Conservation (phyloP, 2,888 invertebrate genomes). For the Anoplius nigerrimus region DNA sequence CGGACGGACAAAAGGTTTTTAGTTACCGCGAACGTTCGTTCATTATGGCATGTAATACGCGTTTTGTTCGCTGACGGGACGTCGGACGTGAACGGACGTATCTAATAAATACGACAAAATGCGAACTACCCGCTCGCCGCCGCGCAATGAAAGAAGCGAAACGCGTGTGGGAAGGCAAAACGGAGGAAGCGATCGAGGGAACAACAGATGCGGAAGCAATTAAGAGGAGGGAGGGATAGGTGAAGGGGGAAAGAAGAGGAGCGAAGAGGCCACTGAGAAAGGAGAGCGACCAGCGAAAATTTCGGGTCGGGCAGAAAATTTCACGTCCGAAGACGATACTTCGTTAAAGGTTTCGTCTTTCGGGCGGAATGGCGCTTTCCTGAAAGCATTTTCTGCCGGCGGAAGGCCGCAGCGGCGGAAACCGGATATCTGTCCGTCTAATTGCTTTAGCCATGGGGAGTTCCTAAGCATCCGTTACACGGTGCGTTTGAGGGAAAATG, state of each 20-base stretch:
- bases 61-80: constrained; percentile 12
- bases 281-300: too few relatives aligned
- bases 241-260: not conserved
- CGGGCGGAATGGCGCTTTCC: constrained; percentile 46
- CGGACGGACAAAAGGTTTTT: constrained; percentile 24
- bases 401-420: constrained; percentile 44
- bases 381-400: constrained; percentile 8
- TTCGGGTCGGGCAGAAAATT: constrained; percentile 30
- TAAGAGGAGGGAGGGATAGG: not conserved
- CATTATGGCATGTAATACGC: constrained; percentile 33
- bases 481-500: constrained; percentile 45
- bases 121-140: too few relatives aligned
- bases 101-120: constrained; percentile 13
- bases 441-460: constrained; percentile 53
- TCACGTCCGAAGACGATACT: constrained; percentile 46
- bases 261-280: not conserved
- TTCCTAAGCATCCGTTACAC: constrained; percentile 45
- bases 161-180: too few relatives aligned
- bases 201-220: constrained; percentile 14
- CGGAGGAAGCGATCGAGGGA: not conserved
- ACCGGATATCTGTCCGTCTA: constrained; percentile 59
- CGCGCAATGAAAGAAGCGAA: too few relatives aligned
- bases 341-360: constrained; percentile 52
- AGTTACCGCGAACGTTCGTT: constrained; percentile 33
- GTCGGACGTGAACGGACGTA: constrained; percentile 13